Evolutionary conservation across 2,113 vertebrate species (phyloP).

Genomic region (Calonectris borealis): DNA sequence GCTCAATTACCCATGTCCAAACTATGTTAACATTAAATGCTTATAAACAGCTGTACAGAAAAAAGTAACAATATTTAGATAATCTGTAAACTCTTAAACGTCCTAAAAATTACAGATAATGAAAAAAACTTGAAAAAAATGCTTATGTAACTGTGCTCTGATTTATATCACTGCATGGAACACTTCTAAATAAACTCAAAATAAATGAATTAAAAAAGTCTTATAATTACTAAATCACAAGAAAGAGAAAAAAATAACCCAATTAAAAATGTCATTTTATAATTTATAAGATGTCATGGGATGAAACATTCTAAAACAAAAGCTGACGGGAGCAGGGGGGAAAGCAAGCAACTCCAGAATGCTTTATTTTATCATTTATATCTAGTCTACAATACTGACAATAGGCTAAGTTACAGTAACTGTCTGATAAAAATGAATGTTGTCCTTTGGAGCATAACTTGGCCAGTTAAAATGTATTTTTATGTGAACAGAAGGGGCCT

Average conservation of each 20-base stretch:
- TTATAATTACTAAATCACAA: not conserved
- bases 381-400: not conserved
- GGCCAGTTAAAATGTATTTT: not conserved
- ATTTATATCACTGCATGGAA: not conserved
- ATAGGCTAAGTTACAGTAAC: not conserved
- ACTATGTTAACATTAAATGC: not conserved
- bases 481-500: constrained; percentile 3
- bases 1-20: not conserved
- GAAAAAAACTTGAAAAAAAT: not conserved
- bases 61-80: not conserved
- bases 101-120: not conserved
- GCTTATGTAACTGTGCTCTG: not conserved
- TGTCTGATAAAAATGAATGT: not conserved
- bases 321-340: not conserved
- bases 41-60: not conserved
- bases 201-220: not conserved
- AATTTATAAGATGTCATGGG: not conserved
- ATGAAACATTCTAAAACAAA: not conserved
- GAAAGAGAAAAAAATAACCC: not conserved
- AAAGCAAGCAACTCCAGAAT: not conserved
- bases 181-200: not conserved
- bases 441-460: not conserved
- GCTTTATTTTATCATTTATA: not conserved
- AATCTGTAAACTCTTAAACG: not conserved
- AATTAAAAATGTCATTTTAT: not conserved